Percentiles rank a stretch among this genome's conserved stretches.
phyloP scores from a whole-genome alignment of 2,113 vertebrate genomes.

The Strix aluco region DNA sequence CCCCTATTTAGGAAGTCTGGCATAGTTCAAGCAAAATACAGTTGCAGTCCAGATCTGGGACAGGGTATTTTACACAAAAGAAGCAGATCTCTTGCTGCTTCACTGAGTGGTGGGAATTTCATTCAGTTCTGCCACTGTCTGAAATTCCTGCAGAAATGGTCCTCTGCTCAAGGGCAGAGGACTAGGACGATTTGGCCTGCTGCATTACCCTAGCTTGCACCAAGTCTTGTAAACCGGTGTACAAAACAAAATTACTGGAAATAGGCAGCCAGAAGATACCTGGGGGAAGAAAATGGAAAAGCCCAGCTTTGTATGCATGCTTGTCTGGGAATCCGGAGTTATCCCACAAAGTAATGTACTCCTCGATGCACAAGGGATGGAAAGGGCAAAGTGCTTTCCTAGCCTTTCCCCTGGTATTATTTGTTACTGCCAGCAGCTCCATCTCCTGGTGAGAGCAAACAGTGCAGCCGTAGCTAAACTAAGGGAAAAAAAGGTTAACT shows the following conservation, averaged over 20 bases:
- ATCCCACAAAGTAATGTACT: not conserved
- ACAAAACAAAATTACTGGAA: not conserved
- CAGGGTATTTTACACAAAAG: not conserved
- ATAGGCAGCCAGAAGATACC: not conserved
- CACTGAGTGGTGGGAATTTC: not conserved
- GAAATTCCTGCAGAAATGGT: not conserved
- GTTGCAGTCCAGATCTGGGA: not conserved
- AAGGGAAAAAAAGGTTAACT: not conserved
- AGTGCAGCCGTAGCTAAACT: not conserved
- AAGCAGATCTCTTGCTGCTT: not conserved
- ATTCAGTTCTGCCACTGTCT: not conserved
- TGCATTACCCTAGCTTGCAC: not conserved
- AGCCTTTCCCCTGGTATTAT: no score
- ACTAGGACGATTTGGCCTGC: not conserved
- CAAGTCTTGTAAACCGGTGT: not conserved
- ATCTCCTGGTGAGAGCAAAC: not conserved
- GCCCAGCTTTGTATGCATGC: fast-evolving
- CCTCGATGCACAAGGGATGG: not conserved
- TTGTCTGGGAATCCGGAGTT: not conserved
- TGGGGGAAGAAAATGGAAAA: not conserved
- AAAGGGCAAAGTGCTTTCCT: not conserved
- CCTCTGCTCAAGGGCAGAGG: not conserved
- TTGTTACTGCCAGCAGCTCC: not conserved
- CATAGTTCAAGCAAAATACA: not conserved
- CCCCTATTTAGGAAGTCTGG: not conserved